A percentile compares a stretch with the other conserved stretches of the same genome.
Conservation (phyloP, 2,797 vertebrate genomes). For the Pseudopleuronectes americanus region DNA sequence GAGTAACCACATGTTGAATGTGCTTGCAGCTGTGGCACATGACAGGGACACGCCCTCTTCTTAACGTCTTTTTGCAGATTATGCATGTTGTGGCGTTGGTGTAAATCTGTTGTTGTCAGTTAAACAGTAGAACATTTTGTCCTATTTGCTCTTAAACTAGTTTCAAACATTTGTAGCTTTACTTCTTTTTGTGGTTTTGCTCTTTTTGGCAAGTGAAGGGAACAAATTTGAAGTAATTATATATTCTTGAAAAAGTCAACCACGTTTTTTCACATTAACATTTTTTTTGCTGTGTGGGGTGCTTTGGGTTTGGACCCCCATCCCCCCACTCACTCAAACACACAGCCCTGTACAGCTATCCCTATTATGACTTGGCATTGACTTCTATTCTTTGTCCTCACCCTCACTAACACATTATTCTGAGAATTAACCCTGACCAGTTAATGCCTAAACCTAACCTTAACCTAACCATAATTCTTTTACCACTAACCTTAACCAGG, state of each 20-base stretch:
- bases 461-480: no score
- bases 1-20: conserved; percentile 23
- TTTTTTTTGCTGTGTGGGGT: conserved; percentile 28
- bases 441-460: no score
- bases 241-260: no score
- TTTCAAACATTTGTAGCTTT: neutral
- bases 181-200: neutral
- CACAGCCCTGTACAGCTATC: no score
- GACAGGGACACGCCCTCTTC: neutral
- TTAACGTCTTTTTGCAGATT: neutral
- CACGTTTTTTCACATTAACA: neutral
- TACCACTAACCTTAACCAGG: no score
- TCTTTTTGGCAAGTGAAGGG: neutral
- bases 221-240: neutral
- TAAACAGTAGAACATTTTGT: conserved; percentile 39
- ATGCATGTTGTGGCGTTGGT: neutral
- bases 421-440: no score
- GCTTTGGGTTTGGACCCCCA: conserved; percentile 21
- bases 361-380: no score
- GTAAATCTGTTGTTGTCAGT: neutral
- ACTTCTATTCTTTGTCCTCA: no score
- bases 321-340: conserved; percentile 6
- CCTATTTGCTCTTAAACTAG: neutral
- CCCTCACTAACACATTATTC: no score
- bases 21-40: neutral